phyloP scores from a whole-genome alignment of 2,113 vertebrate species.

The Argyrosomus japonicus region DNA sequence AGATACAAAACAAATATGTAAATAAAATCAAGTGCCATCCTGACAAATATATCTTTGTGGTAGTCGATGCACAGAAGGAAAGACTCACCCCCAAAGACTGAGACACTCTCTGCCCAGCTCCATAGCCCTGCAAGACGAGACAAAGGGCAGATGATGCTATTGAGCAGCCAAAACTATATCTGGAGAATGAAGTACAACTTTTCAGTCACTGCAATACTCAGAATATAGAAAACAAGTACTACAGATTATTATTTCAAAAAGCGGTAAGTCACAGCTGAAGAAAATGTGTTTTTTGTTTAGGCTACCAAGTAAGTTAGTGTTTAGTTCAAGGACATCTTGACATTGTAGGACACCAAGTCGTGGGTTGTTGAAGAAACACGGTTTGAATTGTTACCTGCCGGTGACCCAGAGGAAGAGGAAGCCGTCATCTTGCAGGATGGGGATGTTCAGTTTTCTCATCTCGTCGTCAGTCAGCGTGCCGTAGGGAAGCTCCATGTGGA shows the following conservation, averaged over 20 bases:
- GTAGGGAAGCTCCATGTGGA: slow-evolving; percentile 96
- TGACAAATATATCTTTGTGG: neutral
- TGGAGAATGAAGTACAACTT: too few species aligned
- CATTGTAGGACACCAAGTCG: neutral
- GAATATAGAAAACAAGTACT: neutral
- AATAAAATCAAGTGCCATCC: rapidly evolving
- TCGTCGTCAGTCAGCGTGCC: slow-evolving; percentile 95
- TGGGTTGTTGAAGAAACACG: neutral
- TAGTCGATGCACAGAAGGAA: neutral
- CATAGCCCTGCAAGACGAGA: slow-evolving; percentile 87
- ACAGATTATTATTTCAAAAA: neutral
- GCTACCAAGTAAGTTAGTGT: neutral
- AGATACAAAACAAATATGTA: neutral
- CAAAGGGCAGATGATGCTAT: neutral
- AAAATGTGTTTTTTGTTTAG: neutral
- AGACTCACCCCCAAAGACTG: slow-evolving; percentile 92
- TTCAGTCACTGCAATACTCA: neutral
- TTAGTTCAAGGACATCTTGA: neutral
- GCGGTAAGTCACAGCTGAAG: neutral
- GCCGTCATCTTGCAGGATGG: slow-evolving; percentile 93
- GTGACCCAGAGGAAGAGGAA: slow-evolving; percentile 98
- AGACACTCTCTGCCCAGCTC: slow-evolving; percentile 94
- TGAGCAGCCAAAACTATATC: neutral
- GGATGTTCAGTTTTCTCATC: slow-evolving; percentile 95
- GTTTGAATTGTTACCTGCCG: slow-evolving; percentile 83